phyloP scores from a whole-genome alignment of 2,113 vertebrate species.

The Ardeotis arabs region DNA sequence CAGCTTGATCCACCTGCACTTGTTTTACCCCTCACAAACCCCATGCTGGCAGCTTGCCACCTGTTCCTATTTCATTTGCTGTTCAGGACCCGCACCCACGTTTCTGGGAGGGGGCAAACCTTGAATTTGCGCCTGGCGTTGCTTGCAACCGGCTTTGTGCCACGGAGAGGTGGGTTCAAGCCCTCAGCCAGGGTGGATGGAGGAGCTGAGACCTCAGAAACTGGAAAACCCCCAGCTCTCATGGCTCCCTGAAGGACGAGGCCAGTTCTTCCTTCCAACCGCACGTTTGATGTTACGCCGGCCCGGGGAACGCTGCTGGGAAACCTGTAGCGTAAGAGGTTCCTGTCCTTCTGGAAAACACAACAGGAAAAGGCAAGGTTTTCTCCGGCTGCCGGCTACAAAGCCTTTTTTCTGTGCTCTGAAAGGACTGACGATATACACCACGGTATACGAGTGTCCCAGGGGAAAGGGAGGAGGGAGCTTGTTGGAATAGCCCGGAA shows the following conservation, averaged over 20 bases:
- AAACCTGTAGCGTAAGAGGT: not conserved
- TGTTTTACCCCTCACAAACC: too few relatives aligned
- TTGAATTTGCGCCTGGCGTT: not conserved
- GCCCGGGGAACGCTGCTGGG: not conserved
- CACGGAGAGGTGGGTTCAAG: not conserved
- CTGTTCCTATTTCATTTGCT: too few relatives aligned
- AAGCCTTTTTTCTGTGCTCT: not conserved
- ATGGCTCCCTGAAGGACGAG: not conserved
- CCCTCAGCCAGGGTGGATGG: not conserved
- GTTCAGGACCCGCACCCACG: not conserved
- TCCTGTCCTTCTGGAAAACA: not conserved
- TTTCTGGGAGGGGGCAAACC: not conserved
- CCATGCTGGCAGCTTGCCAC: not conserved
- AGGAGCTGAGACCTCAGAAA: not conserved
- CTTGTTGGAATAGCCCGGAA: not conserved
- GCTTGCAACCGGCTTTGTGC: rapidly evolving
- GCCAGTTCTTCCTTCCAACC: not conserved
- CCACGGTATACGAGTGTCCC: not conserved
- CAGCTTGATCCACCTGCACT: not conserved
- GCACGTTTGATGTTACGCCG: rapidly evolving
- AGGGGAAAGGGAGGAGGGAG: not conserved
- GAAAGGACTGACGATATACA: rapidly evolving
- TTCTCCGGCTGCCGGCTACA: not conserved
- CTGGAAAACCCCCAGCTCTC: not conserved
- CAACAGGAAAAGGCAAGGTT: not conserved